These are phyloP conservation scores for Acanthornis magna DNA, from an alignment of 2,797 vertebrate genomes.

Conservation along the genomic window DNA sequence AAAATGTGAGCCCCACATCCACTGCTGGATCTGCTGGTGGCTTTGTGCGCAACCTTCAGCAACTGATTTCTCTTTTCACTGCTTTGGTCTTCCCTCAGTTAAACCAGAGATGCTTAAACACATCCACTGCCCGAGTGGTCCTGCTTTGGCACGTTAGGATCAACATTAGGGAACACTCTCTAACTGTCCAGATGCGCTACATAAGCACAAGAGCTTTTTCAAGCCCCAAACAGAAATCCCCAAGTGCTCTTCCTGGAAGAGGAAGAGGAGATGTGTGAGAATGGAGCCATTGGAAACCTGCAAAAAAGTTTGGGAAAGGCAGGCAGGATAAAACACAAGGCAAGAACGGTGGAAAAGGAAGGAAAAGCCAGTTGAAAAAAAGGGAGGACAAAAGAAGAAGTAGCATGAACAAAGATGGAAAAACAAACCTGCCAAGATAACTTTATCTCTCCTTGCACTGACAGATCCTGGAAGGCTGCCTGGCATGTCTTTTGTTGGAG, in stretches of 20 bases:
- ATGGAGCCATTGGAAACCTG: neutral
- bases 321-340: neutral
- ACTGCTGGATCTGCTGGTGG: neutral
- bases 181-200: neutral
- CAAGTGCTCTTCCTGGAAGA: neutral
- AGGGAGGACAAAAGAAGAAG: neutral
- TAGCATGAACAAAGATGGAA: neutral
- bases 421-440: constrained; percentile 2
- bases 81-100: neutral
- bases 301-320: neutral
- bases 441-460: constrained; percentile 7
- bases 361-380: neutral
- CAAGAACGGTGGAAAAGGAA: neutral
- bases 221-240: neutral
- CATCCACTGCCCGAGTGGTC: neutral
- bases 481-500: neutral
- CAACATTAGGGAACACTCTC: neutral
- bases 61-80: neutral
- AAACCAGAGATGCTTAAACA: neutral
- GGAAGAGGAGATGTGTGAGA: neutral
- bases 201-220: neutral
- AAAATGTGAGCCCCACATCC: neutral
- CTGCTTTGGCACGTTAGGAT: neutral
- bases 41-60: neutral
- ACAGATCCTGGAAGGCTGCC: constrained; percentile 26